These are phyloP conservation scores for Tyrophagus putrescentiae DNA, from an alignment of 1,140 invertebrate species.

Conservation along the genomic window DNA sequence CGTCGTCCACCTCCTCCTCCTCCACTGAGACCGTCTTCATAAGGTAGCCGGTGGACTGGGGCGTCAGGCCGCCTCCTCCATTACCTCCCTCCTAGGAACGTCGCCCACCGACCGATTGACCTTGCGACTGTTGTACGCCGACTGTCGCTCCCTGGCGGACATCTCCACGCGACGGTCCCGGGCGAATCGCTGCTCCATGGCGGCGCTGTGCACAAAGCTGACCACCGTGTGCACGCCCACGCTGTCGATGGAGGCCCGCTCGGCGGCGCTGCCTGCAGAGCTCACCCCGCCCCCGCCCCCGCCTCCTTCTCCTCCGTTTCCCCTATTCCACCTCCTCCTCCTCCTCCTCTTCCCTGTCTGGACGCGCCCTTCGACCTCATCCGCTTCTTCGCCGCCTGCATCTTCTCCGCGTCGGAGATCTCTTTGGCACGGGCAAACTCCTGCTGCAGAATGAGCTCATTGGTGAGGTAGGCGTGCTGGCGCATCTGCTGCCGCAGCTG, in stretches of 20 bases:
- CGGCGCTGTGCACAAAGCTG: not conserved
- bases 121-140: too few relatives aligned
- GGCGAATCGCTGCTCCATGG: too few relatives aligned
- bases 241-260: not conserved
- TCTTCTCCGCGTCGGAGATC: not conserved
- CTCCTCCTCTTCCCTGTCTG: not conserved
- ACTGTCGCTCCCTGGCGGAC: too few relatives aligned
- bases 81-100: too few relatives aligned
- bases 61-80: too few relatives aligned
- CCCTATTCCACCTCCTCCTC: not conserved
- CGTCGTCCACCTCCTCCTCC: too few relatives aligned
- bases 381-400: not conserved
- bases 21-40: too few relatives aligned
- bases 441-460: constrained; percentile 70
- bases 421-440: constrained; percentile 43
- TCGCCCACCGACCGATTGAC: too few relatives aligned
- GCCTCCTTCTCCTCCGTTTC: not conserved
- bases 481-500: constrained; percentile 59
- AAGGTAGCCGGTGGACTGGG: too few relatives aligned
- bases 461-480: constrained; percentile 68
- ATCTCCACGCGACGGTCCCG: too few relatives aligned
- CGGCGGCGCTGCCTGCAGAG: not conserved
- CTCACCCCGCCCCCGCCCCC: not conserved
- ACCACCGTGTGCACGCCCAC: not conserved
- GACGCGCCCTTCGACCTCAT: not conserved